Base-by-base conservation (phyloP, 1,140 invertebrate genomes). In the Diprion similis region DNA sequence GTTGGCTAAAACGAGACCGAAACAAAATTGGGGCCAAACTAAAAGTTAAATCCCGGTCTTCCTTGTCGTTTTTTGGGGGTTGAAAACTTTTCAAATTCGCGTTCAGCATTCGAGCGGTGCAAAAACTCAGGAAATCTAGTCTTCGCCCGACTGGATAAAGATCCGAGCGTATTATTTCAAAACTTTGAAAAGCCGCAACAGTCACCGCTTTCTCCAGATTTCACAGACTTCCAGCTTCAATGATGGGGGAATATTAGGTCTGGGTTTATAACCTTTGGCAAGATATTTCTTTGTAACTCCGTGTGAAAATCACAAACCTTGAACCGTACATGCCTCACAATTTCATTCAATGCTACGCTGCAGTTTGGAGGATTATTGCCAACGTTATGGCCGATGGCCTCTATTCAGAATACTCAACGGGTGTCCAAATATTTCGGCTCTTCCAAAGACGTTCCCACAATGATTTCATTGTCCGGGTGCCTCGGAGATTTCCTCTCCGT, bases 31-130 rank as follows among this genome's bases (percentile, higher is more conserved):
- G 51, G 51, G 11, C 51, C n/a, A 59, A 59, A 59, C 51, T 59
- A 59, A 59, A 59, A 59, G 51, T 59, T 59, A 17, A 59, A 59
- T 59, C 51, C 51, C 51, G n/a, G 51, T 17, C 51, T 59, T 59
- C 51, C 6, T 4, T 59, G 51, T 59, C 51, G 51, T 17, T 17
- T 59, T 8, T 3, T 59, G 51, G 51, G 11, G 11, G 11, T 59
- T 13, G 51, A 59, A 59, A 59, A 59, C 51, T 59, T 59, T 59
- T 59, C 51, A 59, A 59, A 59, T 59, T 59, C 51, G 51, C 51
- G n/a, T 59, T 59, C 51, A 17, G 51, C 51, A 59, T 59, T 59
- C 51, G n/a, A 59, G n/a, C 51, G 3, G 51, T 59, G 51, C 51
- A 59, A 59, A 59, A 59, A 59, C 9, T 59, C 51, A 17, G 51